Evolutionary conservation across 2,797 vertebrate species (phyloP), one percentile per base, ranked within the genome.

Genomic region (Cynodonichthys magdalenae): DNA sequence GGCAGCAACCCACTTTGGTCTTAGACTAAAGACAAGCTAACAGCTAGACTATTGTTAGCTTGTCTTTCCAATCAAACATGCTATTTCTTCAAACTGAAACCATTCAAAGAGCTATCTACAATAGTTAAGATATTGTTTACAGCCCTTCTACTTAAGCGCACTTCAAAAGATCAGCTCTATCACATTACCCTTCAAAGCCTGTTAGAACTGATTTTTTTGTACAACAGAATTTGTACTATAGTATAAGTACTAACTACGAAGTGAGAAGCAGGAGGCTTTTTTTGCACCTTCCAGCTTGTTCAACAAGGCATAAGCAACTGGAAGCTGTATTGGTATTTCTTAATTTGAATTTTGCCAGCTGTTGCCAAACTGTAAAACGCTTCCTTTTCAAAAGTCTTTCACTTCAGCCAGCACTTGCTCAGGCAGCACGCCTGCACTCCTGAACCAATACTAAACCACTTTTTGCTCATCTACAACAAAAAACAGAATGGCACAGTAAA

Each of bases 291-390:
- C 64, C 54, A 74, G 39, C 62, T 79, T 48, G 53, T 69, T 81
- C 75, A 59, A 54, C 10, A 27, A 66, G 55, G 58, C 58, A 36
- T 31, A 79, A 53, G n/a, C 31, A 36, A 11, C 36, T 39, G 36
- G 36, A 39, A 39, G 36, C 36, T 39, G 36, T 11, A 12, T 39
- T 39, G 36, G 11, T 39, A 39, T 12, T 39, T 39, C 64, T 66
- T 71, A 15, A 68, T 67, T 34, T 75, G 11, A 39, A 50, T 60
- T 31, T 56, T 74, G 54, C 77, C 75, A 83, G 64, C 63, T 71
- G 56, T 79, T 75, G 77, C 80, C 63, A 77, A 36, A 70, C 63
- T 74, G 56, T 69, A 68, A 66, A 73, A 39, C 70, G 60, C 65
- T 79, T 79, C 61, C 61, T 82, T 59, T 61, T 73, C 63, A 69